Evolutionary conservation across 2,113 vertebrate genomes (phyloP).

Genomic region (Campylomormyrus tamandua): DNA sequence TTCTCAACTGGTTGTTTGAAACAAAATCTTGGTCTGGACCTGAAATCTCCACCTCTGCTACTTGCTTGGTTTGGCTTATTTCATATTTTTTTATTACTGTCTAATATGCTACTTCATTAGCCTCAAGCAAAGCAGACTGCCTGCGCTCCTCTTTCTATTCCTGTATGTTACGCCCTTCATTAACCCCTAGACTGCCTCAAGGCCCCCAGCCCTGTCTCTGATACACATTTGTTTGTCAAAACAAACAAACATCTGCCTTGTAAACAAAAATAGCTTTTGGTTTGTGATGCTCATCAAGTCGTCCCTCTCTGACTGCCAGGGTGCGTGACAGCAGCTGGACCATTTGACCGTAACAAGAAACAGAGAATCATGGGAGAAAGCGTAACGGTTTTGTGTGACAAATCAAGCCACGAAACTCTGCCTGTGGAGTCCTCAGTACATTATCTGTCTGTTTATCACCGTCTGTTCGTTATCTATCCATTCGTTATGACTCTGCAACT

Average conservation of each 20-base stretch:
- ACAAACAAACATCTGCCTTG: neutral
- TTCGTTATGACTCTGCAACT: neutral
- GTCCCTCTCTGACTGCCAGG: neutral
- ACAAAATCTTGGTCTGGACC: too few relatives aligned
- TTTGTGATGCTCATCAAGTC: neutral
- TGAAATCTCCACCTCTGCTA: neutral
- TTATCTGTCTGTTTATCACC: neutral
- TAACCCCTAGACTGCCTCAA: neutral
- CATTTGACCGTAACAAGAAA: neutral
- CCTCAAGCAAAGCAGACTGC: neutral
- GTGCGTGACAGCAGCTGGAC: too few relatives aligned
- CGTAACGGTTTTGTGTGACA: neutral
- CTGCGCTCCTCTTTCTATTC: neutral
- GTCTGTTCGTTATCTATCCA: neutral
- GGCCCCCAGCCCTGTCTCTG: neutral
- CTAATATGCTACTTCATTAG: neutral
- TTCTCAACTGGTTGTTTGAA: too few relatives aligned
- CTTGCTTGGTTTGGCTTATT: neutral
- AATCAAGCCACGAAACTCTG: neutral
- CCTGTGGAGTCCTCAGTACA: neutral
- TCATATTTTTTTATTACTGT: neutral
- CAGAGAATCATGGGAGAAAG: neutral
- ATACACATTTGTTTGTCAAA: neutral
- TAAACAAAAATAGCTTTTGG: neutral
- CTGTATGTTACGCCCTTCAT: neutral